phyloP scores from a whole-genome alignment of 2,888 invertebrate genomes.

The Hydrotaea cyrtoneurina region DNA sequence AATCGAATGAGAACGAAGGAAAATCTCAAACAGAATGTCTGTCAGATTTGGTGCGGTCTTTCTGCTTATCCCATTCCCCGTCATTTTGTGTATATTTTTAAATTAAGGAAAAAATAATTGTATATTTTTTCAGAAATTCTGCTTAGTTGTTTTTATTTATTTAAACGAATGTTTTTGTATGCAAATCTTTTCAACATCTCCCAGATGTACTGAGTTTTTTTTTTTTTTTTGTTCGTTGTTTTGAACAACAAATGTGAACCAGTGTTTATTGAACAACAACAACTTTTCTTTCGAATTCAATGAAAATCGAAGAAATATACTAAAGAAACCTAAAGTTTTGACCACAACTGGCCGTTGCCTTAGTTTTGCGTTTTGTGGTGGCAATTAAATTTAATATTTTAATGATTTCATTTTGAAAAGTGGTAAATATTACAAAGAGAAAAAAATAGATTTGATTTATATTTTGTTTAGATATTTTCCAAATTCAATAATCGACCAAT shows the following conservation, averaged over 20 bases:
- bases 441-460: no score
- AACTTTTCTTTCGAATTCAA: no score
- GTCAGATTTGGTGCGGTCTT: not conserved
- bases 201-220: constrained; percentile 50
- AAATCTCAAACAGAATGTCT: constrained; percentile 37
- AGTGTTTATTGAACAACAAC: no score
- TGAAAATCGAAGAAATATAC: no score
- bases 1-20: constrained; percentile 31
- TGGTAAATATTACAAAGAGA: no score
- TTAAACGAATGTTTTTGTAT: not conserved
- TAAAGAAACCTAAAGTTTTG: no score
- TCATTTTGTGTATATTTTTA: constrained; percentile 42
- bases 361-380: no score
- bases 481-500: no score
- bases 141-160: constrained; percentile 30
- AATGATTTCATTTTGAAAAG: no score
- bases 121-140: constrained; percentile 42
- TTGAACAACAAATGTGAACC: constrained; percentile 34
- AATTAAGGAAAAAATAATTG: constrained; percentile 31
- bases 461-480: no score
- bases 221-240: constrained; percentile 19
- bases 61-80: not conserved
- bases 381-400: no score
- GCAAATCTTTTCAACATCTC: constrained; percentile 52
- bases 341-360: no score